A percentile compares a stretch with the other conserved stretches of the same genome.
Conservation (phyloP, 2,113 vertebrate genomes). For the Piprites chloris region DNA sequence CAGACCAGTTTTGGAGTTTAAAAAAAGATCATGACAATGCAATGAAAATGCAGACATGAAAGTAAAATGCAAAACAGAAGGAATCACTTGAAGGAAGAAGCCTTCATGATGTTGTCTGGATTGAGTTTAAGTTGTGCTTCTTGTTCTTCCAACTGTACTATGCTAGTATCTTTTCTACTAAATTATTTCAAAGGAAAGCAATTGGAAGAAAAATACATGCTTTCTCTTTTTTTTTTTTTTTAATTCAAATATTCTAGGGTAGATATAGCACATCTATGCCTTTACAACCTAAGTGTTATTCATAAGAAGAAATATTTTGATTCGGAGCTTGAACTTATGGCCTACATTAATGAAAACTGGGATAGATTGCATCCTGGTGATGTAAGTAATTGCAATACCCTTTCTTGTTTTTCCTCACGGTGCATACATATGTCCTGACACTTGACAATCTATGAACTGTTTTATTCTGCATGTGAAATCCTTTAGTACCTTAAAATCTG, state of each 20-base stretch:
- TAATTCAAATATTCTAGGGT: conserved; percentile 78
- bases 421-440: background rate
- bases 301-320: conserved; percentile 99
- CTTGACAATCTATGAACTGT: background rate
- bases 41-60: background rate
- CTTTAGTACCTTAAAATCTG: background rate
- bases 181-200: background rate
- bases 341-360: conserved; percentile 97
- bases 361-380: conserved; percentile 92
- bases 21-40: background rate
- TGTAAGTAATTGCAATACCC: conserved; percentile 71
- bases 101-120: background rate
- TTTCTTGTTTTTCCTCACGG: background rate
- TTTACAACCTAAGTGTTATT: conserved; percentile 98
- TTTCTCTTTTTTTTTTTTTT: background rate
- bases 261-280: conserved; percentile 95
- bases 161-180: background rate
- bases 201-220: background rate
- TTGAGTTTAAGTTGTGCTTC: background rate
- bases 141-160: background rate
- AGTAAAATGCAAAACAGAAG: background rate
- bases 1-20: background rate
- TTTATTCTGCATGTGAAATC: background rate
- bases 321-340: conserved; percentile 94
- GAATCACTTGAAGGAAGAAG: background rate